A percentile compares a stretch with the other conserved stretches of the same genome.
Evolutionary conservation across 2,797 vertebrate species (phyloP).

Genomic region (Anabacerthia variegaticeps): DNA sequence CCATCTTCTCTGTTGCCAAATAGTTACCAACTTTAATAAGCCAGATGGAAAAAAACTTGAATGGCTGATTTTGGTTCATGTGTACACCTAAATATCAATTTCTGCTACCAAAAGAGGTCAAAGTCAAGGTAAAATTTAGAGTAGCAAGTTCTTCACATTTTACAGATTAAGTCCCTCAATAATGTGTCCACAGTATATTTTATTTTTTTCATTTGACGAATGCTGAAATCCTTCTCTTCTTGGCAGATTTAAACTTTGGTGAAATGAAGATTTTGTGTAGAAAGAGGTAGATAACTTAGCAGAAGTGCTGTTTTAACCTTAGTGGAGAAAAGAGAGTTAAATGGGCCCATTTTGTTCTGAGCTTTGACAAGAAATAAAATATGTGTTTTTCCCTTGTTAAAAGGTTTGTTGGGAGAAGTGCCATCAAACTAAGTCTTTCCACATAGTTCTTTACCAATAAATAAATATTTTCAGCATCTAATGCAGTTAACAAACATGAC

Average conservation of each 20-base stretch:
- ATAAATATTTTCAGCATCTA: background rate
- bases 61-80: background rate
- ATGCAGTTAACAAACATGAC: background rate
- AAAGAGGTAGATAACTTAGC: background rate
- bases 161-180: background rate
- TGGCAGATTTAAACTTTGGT: background rate
- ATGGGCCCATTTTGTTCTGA: background rate
- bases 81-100: background rate
- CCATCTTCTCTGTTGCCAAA: background rate
- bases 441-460: background rate
- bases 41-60: background rate
- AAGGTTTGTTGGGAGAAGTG: background rate
- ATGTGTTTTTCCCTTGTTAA: background rate
- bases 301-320: background rate
- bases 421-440: background rate
- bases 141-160: background rate
- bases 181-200: background rate
- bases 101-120: background rate
- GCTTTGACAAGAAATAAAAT: background rate
- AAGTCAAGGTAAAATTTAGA: background rate
- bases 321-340: background rate
- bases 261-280: background rate
- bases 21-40: background rate
- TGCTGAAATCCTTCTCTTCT: background rate
- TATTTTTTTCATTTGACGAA: background rate